Evolutionary conservation across 2,113 vertebrate genomes (phyloP).

Genomic region (Athene cunicularia): DNA sequence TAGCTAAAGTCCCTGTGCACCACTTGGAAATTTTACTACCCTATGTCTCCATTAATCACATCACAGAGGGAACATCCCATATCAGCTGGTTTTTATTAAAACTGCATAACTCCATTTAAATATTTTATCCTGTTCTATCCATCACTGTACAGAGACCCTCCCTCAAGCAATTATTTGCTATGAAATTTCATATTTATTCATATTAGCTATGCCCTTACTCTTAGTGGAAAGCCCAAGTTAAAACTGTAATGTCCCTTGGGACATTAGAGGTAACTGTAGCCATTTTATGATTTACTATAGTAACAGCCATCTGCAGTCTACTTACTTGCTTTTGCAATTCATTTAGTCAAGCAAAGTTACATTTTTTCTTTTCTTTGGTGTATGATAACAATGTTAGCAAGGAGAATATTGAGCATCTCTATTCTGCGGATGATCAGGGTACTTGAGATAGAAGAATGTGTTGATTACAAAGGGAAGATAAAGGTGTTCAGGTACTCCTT

Average conservation of each 20-base stretch:
- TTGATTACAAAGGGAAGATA: background rate
- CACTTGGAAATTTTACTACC: background rate
- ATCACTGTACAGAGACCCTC: background rate
- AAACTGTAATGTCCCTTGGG: background rate
- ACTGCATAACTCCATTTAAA: background rate
- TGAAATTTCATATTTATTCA: background rate
- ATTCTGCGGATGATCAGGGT: background rate
- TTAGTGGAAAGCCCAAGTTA: background rate
- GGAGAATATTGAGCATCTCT: background rate
- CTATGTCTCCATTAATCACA: background rate
- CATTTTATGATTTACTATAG: background rate
- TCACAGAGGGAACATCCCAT: background rate
- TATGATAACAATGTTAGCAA: background rate
- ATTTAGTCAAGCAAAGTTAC: background rate
- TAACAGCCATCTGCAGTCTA: background rate
- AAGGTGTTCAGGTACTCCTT: background rate
- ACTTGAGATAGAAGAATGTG: background rate
- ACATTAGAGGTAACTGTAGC: background rate
- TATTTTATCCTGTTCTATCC: slow-evolving; percentile 1
- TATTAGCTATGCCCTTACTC: background rate
- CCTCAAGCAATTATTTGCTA: background rate
- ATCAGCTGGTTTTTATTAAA: background rate
- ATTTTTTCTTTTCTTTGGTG: background rate
- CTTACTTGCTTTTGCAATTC: background rate
- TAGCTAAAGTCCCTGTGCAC: background rate